Base-by-base conservation (phyloP, 2,113 vertebrate genomes). In the Ptilorrhoa leucosticta region DNA sequence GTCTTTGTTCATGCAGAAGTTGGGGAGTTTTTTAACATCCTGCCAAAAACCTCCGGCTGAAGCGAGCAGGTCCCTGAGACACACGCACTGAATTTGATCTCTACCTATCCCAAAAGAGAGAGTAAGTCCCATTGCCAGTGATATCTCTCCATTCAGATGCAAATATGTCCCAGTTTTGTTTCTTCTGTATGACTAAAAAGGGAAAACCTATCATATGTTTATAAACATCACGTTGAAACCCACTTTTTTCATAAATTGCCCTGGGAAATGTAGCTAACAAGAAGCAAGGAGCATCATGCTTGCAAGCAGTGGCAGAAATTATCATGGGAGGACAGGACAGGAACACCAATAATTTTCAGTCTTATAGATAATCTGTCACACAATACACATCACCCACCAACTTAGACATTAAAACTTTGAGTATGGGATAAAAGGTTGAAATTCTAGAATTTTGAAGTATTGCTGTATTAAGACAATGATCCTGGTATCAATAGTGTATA, bases 31-130 rank as follows among this genome's bases (percentile, higher is more conserved):
- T 54, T 79, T 27, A 60, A 23, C 4, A 42, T 31, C 45, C 78
- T 44, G 7, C 7, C 2, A 3, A 45, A 71, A 78, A 22, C 21
- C 14, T 23, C 64, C 65, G 61, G 11, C 15, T 69, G 45, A 44
- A 80, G 33, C 0, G 0, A 83, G 4, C 2, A 22, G 12, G 12
- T 45, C 30, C 8, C 35, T 39, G 27, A 71, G 14, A 37, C 9
- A 19, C 11, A 21, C 23, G 10, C 30, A 16, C 7, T 82, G 39
- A 39, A 39, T 78, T 87, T 70, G 22, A 15, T 64, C 19, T 54
- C 13, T 27, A 42, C 5, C 3, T 66, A 6, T 66, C 78, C 66
- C 56, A 42, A 64, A 78, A 54, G 18, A 76, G 7, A 54, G 18
- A 20, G 1, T 30, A 60, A 77, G 35, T n/a, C 26, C 5, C 6